Base-by-base conservation (phyloP, 92 coral and sea anemone species). In the Zoanthus sansibaricus region DNA sequence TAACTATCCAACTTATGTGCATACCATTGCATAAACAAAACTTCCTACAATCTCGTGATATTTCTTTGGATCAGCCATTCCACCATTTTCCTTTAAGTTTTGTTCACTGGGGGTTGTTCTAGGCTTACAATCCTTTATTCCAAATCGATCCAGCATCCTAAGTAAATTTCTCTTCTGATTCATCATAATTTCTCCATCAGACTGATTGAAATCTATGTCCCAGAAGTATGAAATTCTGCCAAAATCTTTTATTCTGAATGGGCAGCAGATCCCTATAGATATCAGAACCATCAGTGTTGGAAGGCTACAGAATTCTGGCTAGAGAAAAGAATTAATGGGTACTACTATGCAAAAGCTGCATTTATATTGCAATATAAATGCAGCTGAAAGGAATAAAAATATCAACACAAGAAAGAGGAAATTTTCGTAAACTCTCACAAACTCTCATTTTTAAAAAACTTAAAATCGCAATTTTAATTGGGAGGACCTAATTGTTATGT, bases 71-170 rank as follows among this genome's bases (percentile, higher is more conserved):
- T 86, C 89, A 7, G 45, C 82, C 14, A 54, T 12, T 13, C 74
- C 83, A 55, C 20, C 17, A 17, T 59, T 67, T 16, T 46, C 68
- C 45, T 61, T 75, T 31, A 86, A 76, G 54, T 17, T 77, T 56
- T 86, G 89, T 54, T 86, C 89, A 33, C 73, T 58, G 4, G 89
- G 74, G 30, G 84, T 77, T 25, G 89, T 18, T n/a, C 89, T 75
- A 46, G 84, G 83, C 59, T 86, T 86, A 21, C 89, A 86, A 76
- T 86, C 25, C 21, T 42, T 10, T 77, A 86, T 86, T 12, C 25
- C 77, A 77, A 86, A 86, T 58, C 76, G 44, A n/a, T 66, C 84
- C 10, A 86, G 84, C 49, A 86, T 11, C 33, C 77, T 86, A 7
- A 62, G 66, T 8, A 86, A 15, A 42, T 66, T 76, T 48, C 59